Evolutionary conservation across 2,888 invertebrate genomes (phyloP), one percentile per base, ranked within the genome.

Genomic region (Drosophila acutilabella): DNA sequence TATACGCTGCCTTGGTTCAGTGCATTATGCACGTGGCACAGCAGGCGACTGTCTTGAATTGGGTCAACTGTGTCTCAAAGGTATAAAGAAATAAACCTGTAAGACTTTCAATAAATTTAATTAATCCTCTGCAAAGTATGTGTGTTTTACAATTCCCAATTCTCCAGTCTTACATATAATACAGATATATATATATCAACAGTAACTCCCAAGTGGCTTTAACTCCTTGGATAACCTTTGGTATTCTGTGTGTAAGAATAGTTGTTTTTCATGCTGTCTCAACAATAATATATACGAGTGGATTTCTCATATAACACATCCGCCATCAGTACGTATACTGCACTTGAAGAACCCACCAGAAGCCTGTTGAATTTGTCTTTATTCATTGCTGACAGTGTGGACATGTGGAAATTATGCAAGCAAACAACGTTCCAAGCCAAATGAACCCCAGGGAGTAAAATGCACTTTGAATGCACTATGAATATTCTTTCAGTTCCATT

Each of bases 361-460:
- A 2, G 48, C 59, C 66, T 54, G 53, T 67, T 64, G 57, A 71
- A 77, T 76, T 58, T 77, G 57, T 77, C 57, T 75, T 69, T 26
- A 75, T 64, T 69, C 54, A 51, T 40, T 7, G 16, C 20, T 40
- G 30, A 18, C 67, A 48, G 53, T 26, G 64, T 20, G 57, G 33
- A 59, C 67, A 61, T 71, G 65, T 72, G 53, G 57, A 81, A 78
- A 68, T 69, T 86, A 76, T 88, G 76, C 83, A 86, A 80, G 72
- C 83, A 85, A 72, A 75, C 59, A 60, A 50, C 61, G 58, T 40
- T 58, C 65, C 67, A 71, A 66, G 77, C 70, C 66, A 81, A 81
- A 81, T 82, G 86, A 82, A 69, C 40, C 57, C 30, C 30, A 30
- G 30, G 44, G 41, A 30, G 71, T 16, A 59, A 79, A 80, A 67